Percentiles rank a stretch among this genome's conserved stretches.
phyloP scores from a whole-genome alignment of 2,797 vertebrate genomes.

The Cynodonichthys magdalenae region DNA sequence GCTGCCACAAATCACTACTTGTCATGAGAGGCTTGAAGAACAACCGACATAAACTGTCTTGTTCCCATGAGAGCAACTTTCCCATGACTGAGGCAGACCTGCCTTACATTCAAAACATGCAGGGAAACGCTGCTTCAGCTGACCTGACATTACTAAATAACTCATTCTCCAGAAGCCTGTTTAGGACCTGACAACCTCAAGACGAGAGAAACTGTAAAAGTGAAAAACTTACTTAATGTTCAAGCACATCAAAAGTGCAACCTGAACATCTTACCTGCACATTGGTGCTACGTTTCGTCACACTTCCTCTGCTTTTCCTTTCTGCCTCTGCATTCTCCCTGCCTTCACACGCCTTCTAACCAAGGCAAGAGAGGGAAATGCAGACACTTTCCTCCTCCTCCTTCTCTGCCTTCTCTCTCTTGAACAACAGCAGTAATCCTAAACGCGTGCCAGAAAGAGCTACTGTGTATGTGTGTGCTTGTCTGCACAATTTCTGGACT shows the following conservation, averaged over 20 bases:
- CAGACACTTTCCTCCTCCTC: slow-evolving; percentile 51
- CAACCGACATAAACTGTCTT: slow-evolving; percentile 33
- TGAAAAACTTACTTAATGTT: background rate
- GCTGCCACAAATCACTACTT: slow-evolving; percentile 61
- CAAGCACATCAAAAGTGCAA: background rate
- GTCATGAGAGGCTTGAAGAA: slow-evolving; percentile 39
- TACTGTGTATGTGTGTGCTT: slow-evolving; percentile 54
- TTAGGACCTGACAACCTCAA: background rate
- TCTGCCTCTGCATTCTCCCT: slow-evolving; percentile 57
- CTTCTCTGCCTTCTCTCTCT: slow-evolving; percentile 33
- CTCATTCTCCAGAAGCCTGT: background rate
- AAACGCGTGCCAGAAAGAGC: slow-evolving; percentile 70
- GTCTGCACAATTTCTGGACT: slow-evolving; percentile 57
- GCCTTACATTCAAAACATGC: slow-evolving; percentile 22
- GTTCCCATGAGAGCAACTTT: slow-evolving; percentile 54
- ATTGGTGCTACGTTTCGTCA: slow-evolving; percentile 39
- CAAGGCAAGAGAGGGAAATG: slow-evolving; percentile 55
- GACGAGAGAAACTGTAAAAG: too few species aligned
- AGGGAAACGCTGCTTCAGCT: slow-evolving; percentile 7
- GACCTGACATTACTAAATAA: slow-evolving; percentile 3
- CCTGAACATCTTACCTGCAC: slow-evolving; percentile 63
- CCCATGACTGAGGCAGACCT: slow-evolving; percentile 38
- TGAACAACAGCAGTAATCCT: slow-evolving; percentile 76
- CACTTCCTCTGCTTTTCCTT: slow-evolving; percentile 47
- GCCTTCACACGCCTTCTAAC: slow-evolving; percentile 53